Base-by-base conservation (phyloP, 37 sponge, comb jelly and placozoan genomes). In the Cladorhizidae sp. region DNA sequence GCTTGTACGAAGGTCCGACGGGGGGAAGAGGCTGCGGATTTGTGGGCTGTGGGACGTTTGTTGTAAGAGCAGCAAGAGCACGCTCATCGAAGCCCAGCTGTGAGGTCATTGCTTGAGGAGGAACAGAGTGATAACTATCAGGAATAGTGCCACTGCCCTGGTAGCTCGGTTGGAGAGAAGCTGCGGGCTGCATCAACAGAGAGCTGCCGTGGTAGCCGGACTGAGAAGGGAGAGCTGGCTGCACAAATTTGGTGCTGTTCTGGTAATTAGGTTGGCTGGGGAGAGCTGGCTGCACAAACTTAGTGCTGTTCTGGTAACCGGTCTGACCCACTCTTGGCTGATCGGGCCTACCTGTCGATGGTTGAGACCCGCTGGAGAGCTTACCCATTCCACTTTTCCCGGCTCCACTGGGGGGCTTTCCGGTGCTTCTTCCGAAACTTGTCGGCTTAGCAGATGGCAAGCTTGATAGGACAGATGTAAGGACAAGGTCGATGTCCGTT, bases 251-350 rank as follows among this genome's bases (percentile, higher is more conserved):
- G 26, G 67, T 65, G 11, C 33, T 32, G 35, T 65, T 65, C 67
- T 65, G 67, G 35, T 65, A 65, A 12, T 45, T 45, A 9, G 49
- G 9, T 9, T 45, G 49, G 49, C 9, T 45, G 9, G 49, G 49
- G 9, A 45, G 49, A 59, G 61, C 61, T 1, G 67, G 67, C 67
- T 65, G 67, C 35, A 31, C 67, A 65, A 65, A 65, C 31, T 32
- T 25, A 9, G 67, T 65, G 35, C 33, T 32, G 31, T 65, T 65
- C 67, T 65, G 67, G 11, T 65, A 65, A 26, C 26, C 23, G 14
- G 59, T 6, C 5, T 5, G 49, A 45, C 9, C 9, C 5, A 21
- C 59, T 25, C 3, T 58, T 32, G 67, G 67, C 36, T 65, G 67
- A 36, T 45, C 49, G 9, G 49, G 49, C 49, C 9, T 45, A 45